These are phyloP conservation scores for Empidonax alnorum DNA, from an alignment of 2,113 vertebrate genomes.

Conservation along the genomic window DNA sequence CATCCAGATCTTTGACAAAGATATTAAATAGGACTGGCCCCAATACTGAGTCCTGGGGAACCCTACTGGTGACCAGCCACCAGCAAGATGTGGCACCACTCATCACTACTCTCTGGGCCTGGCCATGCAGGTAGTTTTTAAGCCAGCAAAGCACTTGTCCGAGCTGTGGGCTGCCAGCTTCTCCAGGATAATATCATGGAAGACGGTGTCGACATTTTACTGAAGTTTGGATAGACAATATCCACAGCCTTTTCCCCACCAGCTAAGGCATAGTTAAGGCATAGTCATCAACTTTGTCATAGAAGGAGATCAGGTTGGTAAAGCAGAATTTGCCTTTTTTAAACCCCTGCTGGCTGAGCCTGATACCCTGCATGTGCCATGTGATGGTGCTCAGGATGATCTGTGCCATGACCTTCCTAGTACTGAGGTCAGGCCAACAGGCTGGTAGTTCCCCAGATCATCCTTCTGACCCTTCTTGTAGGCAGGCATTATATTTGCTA, in stretches of 20 bases:
- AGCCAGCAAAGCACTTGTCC: background rate
- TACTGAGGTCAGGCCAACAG: background rate
- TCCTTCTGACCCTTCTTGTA: background rate
- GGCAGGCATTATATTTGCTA: background rate
- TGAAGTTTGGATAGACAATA: background rate
- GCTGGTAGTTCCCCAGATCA: background rate
- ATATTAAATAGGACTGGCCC: background rate
- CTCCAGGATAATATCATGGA: background rate
- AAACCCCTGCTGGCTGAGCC: rapidly evolving
- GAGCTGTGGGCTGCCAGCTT: background rate
- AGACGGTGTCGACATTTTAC: background rate
- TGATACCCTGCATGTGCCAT: background rate
- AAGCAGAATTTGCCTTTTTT: background rate
- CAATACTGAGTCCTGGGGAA: rapidly evolving
- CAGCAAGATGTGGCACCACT: background rate
- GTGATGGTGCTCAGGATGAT: background rate
- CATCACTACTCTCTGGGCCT: background rate
- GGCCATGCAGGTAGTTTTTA: background rate
- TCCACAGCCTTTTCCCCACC: too few relatives aligned
- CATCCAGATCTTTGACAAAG: background rate
- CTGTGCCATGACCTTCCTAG: background rate
- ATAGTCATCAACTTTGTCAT: too few relatives aligned
- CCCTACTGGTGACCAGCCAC: rapidly evolving
- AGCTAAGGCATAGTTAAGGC: too few relatives aligned
- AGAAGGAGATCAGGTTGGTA: background rate